A percentile compares a stretch with the other conserved stretches of the same genome.
These are phyloP conservation scores for Drosophila emarginata DNA, from an alignment of 2,888 invertebrate species.

Conservation along the genomic window DNA sequence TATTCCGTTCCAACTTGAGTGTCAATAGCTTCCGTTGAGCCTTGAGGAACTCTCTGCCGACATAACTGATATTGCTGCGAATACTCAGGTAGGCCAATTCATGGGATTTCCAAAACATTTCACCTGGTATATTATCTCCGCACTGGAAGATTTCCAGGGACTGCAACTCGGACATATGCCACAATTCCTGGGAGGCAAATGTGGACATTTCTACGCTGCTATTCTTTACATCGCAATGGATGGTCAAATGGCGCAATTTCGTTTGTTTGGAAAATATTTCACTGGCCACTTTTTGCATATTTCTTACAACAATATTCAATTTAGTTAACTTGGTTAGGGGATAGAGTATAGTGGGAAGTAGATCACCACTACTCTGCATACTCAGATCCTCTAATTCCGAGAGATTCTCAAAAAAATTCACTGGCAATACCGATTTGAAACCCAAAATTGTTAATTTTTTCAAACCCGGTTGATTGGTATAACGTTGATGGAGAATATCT, in stretches of 20 bases:
- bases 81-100: constrained; percentile 61
- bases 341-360: constrained; percentile 54
- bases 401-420: constrained; percentile 51
- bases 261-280: constrained; percentile 61
- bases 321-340: constrained; percentile 45
- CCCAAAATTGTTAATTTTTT: constrained; percentile 50
- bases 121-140: constrained; percentile 64
- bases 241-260: constrained; percentile 46
- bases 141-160: constrained; percentile 59
- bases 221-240: constrained; percentile 61
- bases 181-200: constrained; percentile 60
- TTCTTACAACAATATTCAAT: constrained; percentile 56
- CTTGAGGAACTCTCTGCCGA: constrained; percentile 59
- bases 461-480: constrained; percentile 54
- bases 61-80: constrained; percentile 62
- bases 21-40: constrained; percentile 54
- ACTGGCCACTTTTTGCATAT: constrained; percentile 57
- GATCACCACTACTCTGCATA: constrained; percentile 55
- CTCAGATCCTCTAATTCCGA: constrained; percentile 49
- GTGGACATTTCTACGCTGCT: constrained; percentile 65
- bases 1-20: constrained; percentile 54
- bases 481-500: constrained; percentile 59
- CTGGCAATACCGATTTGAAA: constrained; percentile 51
- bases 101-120: constrained; percentile 63
- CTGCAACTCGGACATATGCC: constrained; percentile 59